A percentile compares a stretch with the other conserved stretches of the same genome.
Evolutionary conservation across 2,797 vertebrate genomes (phyloP).

Genomic region (Steatocranus sp.): DNA sequence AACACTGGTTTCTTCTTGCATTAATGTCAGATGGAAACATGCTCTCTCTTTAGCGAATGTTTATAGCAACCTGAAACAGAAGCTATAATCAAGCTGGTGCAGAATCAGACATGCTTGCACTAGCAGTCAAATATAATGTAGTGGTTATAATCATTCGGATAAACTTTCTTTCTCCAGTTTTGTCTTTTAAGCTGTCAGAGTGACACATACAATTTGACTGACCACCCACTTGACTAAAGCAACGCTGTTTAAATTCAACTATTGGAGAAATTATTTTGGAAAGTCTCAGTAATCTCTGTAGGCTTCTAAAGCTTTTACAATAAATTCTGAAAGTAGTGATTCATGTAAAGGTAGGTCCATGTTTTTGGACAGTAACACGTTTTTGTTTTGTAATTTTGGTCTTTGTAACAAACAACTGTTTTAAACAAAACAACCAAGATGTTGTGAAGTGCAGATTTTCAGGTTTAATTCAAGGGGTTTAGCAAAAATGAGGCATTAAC

Average conservation of each 20-base stretch:
- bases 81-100: neutral
- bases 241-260: neutral
- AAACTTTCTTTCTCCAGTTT: neutral
- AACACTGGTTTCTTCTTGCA: neutral
- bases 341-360: neutral
- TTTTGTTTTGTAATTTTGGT: neutral
- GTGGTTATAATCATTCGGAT: neutral
- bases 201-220: neutral
- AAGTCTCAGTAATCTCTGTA: neutral
- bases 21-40: neutral
- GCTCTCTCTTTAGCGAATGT: neutral
- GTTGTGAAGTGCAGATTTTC: neutral
- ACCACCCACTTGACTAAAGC: neutral
- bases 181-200: neutral
- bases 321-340: neutral
- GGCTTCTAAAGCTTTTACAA: neutral
- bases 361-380: neutral
- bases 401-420: neutral
- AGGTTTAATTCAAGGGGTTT: neutral
- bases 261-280: neutral
- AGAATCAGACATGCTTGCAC: neutral
- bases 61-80: neutral
- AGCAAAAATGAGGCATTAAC: neutral
- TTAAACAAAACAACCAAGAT: neutral
- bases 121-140: neutral